These are phyloP conservation scores for Lepus europaeus DNA, from an alignment of 2,113 vertebrate species.

Conservation along the genomic window DNA sequence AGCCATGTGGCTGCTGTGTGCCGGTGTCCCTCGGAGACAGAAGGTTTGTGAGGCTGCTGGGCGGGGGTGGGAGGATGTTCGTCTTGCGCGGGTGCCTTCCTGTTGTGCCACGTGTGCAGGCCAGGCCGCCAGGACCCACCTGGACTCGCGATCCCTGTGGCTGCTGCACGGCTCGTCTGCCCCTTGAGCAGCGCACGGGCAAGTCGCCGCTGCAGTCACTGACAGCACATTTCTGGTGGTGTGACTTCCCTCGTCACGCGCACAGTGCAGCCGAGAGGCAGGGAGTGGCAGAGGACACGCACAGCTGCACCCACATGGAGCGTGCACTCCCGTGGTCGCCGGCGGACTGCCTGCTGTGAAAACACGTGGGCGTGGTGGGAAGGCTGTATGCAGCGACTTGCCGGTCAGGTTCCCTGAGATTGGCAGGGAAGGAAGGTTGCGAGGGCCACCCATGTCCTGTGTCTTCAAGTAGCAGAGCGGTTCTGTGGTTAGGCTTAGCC, in stretches of 20 bases:
- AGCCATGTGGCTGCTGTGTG: constrained; percentile 44
- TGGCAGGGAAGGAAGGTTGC: constrained; percentile 44
- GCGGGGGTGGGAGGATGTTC: background rate
- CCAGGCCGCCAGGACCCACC: background rate
- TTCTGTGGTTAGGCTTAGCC: background rate
- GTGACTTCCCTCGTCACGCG: background rate
- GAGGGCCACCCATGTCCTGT: background rate
- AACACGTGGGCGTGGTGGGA: constrained; percentile 70
- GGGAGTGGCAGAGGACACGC: no score
- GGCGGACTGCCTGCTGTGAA: constrained; percentile 65
- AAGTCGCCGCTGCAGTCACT: background rate
- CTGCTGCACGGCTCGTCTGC: background rate
- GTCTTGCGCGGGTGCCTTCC: background rate
- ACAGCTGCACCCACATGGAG: no score
- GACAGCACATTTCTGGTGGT: background rate
- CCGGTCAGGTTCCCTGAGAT: constrained; percentile 43
- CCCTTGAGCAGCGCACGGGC: constrained; percentile 27
- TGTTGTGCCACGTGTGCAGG: background rate
- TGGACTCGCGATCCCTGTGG: background rate
- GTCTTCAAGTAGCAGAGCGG: constrained; percentile 44
- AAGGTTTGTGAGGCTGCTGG: constrained; percentile 42
- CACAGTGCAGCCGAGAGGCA: no score
- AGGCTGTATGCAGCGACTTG: constrained; percentile 63
- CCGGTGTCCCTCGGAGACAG: constrained; percentile 46
- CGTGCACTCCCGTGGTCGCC: background rate